These are phyloP conservation scores for Drosophila merina DNA, from an alignment of 2,888 invertebrate species.

Conservation along the genomic window DNA sequence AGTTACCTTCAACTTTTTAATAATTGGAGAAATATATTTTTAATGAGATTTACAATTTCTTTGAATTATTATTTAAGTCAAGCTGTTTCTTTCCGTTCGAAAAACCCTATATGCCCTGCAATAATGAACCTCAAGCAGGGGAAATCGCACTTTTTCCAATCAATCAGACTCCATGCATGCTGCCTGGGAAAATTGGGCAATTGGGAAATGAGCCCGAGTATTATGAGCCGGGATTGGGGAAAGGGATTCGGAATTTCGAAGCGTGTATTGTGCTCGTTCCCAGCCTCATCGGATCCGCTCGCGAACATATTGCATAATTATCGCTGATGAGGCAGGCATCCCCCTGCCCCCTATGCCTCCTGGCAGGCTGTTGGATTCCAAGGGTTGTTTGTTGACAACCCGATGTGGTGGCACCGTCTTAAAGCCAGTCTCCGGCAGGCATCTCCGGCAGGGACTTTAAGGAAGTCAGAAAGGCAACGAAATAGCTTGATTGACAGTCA, in stretches of 20 bases:
- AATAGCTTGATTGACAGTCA: constrained; percentile 78
- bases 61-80: not conserved
- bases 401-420: constrained; percentile 64
- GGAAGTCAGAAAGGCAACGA: constrained; percentile 74
- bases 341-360: constrained; percentile 1
- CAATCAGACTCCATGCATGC: constrained; percentile 66
- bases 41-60: not conserved
- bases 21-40: not conserved
- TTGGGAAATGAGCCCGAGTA: constrained; percentile 59
- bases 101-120: constrained; percentile 4
- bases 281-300: constrained; percentile 28
- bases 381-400: constrained; percentile 73
- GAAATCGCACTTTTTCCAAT: constrained; percentile 63
- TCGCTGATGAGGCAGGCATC: constrained; percentile 57
- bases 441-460: constrained; percentile 49
- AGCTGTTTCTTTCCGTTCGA: not conserved
- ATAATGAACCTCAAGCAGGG: not conserved
- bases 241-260: constrained; percentile 40
- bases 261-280: constrained; percentile 37
- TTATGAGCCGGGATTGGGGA: constrained; percentile 33
- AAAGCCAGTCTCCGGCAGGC: constrained; percentile 66
- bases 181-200: constrained; percentile 76
- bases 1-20: too few species aligned
- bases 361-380: constrained; percentile 18
- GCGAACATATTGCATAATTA: constrained; percentile 73